Evolutionary conservation across 2,113 vertebrate species (phyloP).

Genomic region (Montifringilla adamsi): DNA sequence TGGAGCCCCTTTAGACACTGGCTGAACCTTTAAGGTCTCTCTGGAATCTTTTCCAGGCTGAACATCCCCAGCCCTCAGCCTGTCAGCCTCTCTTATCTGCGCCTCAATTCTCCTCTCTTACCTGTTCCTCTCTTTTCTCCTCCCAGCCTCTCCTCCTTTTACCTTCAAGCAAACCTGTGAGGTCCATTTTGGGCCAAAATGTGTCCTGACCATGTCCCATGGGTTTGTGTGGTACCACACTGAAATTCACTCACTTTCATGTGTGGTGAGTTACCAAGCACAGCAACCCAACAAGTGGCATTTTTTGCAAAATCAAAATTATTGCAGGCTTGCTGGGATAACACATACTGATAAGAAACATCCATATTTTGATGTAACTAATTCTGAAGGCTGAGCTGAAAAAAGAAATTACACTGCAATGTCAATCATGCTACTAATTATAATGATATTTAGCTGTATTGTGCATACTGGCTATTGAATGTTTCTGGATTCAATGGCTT

Average conservation of each 20-base stretch:
- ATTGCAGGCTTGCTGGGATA: not conserved
- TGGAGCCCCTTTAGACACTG: not conserved
- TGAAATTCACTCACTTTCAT: not conserved
- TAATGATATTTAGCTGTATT: not conserved
- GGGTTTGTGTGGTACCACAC: not conserved
- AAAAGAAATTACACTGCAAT: not conserved
- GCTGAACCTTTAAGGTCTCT: not conserved
- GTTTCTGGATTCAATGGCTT: not conserved
- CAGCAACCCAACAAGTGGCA: not conserved
- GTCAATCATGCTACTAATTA: not conserved
- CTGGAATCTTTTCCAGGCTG: not conserved
- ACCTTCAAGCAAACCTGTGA: conserved; percentile 24
- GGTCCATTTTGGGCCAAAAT: not conserved
- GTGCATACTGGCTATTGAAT: not conserved
- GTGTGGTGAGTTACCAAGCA: not conserved
- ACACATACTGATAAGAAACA: not conserved
- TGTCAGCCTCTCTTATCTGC: not conserved
- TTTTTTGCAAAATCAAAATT: not conserved
- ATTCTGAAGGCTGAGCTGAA: not conserved
- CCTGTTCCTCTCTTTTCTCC: not conserved
- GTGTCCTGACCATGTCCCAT: not conserved
- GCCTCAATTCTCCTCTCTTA: not conserved
- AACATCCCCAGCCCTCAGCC: not conserved
- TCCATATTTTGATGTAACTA: not conserved
- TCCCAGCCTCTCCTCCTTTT: not conserved